phyloP scores from a whole-genome alignment of 2,797 vertebrate genomes.

The Liasis olivaceus region DNA sequence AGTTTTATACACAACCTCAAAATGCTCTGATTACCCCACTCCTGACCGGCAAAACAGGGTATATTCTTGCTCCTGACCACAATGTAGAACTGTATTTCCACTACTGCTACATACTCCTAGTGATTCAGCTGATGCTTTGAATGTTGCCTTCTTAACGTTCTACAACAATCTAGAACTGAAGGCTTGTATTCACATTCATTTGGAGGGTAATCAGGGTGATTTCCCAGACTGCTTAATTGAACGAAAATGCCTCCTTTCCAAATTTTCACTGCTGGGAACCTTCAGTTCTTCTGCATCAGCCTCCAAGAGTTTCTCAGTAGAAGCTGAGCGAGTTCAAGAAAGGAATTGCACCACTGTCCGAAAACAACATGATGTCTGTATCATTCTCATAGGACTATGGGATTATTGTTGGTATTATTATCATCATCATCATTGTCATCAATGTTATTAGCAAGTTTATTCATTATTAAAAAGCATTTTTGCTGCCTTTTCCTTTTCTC shows the following conservation, averaged over 20 bases:
- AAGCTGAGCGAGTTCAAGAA: background rate
- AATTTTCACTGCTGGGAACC: background rate
- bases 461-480: conserved; percentile 12
- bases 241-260: background rate
- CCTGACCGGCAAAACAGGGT: background rate
- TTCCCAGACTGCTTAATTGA: background rate
- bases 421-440: background rate
- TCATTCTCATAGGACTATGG: background rate
- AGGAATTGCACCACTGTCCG: background rate
- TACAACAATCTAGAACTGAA: background rate
- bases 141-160: background rate
- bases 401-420: background rate
- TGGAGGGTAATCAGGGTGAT: background rate
- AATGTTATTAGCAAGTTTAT: background rate
- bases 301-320: background rate
- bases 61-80: background rate
- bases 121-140: background rate
- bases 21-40: background rate
- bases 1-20: background rate
- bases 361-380: background rate
- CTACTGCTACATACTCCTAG: background rate
- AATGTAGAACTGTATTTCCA: background rate
- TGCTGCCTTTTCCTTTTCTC: conserved; percentile 28
- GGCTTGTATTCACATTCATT: background rate
- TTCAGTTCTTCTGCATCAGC: background rate